Conservation (phyloP, 2,797 vertebrate species). For the Peromyscus eremicus region DNA sequence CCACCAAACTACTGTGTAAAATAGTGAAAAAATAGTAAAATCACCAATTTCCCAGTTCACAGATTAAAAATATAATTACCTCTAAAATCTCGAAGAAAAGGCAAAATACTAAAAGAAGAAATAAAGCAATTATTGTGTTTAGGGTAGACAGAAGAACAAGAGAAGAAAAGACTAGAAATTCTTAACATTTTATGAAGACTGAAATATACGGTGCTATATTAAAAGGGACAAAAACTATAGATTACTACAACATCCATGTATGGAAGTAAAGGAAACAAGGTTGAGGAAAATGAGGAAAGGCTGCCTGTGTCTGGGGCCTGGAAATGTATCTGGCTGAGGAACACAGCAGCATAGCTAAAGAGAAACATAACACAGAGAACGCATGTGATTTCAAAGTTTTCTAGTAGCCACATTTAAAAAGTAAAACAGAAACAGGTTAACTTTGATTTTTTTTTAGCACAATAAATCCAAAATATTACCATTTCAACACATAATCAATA, state of each 20-base stretch:
- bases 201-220: neutral
- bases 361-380: neutral
- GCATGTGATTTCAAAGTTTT: neutral
- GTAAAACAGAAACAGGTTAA: neutral
- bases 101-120: neutral
- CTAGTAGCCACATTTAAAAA: neutral
- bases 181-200: constrained; percentile 35
- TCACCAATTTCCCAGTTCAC: neutral
- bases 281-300: neutral
- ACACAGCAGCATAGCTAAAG: neutral
- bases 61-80: neutral
- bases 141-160: neutral
- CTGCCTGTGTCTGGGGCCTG: neutral
- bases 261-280: neutral
- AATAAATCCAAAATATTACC: constrained; percentile 23
- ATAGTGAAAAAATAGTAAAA: constrained; percentile 21
- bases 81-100: constrained; percentile 15
- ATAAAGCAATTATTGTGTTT: neutral
- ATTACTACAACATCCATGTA: neutral
- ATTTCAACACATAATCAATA: constrained; percentile 36
- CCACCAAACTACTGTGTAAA: neutral
- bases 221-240: neutral
- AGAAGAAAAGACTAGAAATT: neutral
- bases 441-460: neutral
- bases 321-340: neutral